phyloP scores from a whole-genome alignment of 2,113 vertebrate species.

The Colaptes auratus region DNA sequence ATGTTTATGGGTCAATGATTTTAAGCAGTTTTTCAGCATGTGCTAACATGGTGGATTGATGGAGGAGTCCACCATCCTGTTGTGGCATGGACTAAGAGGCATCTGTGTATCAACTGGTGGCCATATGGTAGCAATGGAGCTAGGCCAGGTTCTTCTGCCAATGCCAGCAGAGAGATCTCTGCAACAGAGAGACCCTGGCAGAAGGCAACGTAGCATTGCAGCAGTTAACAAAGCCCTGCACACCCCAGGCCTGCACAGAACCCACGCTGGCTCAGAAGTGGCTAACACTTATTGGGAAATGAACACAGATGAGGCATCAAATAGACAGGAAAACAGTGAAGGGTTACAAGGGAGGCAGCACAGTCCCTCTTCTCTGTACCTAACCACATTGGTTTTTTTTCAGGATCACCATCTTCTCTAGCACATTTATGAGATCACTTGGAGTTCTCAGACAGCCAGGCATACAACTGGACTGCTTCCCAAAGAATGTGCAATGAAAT shows the following conservation, averaged over 20 bases:
- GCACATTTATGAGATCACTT: background rate
- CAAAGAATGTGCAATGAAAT: background rate
- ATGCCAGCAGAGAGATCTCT: background rate
- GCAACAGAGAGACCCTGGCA: background rate
- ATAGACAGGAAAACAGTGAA: background rate
- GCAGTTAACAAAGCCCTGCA: background rate
- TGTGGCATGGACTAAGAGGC: background rate
- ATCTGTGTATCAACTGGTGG: background rate
- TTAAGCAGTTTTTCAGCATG: background rate
- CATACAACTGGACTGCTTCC: background rate
- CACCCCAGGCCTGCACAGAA: accelerated
- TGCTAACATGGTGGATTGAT: background rate
- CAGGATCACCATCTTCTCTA: background rate
- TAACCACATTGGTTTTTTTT: background rate
- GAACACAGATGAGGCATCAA: background rate
- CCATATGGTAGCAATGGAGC: background rate
- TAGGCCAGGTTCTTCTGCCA: background rate
- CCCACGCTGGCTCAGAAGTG: background rate
- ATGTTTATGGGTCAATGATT: background rate
- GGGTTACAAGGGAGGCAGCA: background rate
- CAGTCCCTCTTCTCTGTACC: background rate
- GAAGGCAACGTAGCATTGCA: background rate
- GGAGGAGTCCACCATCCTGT: background rate
- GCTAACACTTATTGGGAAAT: background rate
- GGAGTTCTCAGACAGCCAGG: background rate